phyloP scores from a whole-genome alignment of 2,797 vertebrate species.

The Pogonophryne albipinna region DNA sequence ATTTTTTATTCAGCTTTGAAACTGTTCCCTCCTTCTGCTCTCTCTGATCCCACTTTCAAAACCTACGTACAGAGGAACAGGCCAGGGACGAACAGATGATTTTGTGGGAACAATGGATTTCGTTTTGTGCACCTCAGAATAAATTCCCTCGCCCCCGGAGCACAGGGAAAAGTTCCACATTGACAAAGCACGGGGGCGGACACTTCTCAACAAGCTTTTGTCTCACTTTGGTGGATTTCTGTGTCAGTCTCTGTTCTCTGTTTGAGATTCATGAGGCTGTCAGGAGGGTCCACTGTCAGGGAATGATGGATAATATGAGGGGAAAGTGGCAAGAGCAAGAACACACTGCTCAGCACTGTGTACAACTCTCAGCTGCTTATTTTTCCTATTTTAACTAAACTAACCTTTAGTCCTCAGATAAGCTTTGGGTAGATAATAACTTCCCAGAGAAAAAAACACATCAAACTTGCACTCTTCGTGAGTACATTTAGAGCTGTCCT shows the following conservation, averaged over 20 bases:
- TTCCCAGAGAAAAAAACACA: not conserved
- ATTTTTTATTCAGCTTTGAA: slow-evolving; percentile 20
- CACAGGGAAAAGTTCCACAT: slow-evolving; percentile 54
- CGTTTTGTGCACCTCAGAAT: slow-evolving; percentile 72
- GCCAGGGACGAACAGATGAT: slow-evolving; percentile 58
- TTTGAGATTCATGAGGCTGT: slow-evolving; percentile 55
- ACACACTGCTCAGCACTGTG: not conserved
- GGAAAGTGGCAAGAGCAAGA: slow-evolving; percentile 24
- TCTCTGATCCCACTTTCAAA: slow-evolving; percentile 65
- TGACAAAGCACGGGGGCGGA: slow-evolving; percentile 72
- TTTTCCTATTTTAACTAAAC: not conserved
- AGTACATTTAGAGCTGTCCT: slow-evolving; percentile 50
- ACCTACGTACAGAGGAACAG: slow-evolving; percentile 56
- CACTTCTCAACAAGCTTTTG: slow-evolving; percentile 76
- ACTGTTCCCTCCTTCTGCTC: slow-evolving; percentile 24
- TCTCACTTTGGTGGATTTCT: slow-evolving; percentile 67
- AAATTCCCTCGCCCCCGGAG: slow-evolving; percentile 59
- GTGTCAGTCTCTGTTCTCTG: slow-evolving; percentile 52
- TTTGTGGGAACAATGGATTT: slow-evolving; percentile 72
- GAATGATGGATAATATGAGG: slow-evolving; percentile 41
- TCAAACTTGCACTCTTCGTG: slow-evolving; percentile 11
- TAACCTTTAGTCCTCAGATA: slow-evolving; percentile 2
- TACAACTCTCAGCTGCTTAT: slow-evolving; percentile 26
- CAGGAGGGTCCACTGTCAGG: slow-evolving; percentile 44
- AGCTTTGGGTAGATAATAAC: slow-evolving; percentile 10